A percentile compares a stretch with the other conserved stretches of the same genome.
These are phyloP conservation scores for Tanypteryx hageni DNA, from an alignment of 2,888 invertebrate species.

Conservation along the genomic window DNA sequence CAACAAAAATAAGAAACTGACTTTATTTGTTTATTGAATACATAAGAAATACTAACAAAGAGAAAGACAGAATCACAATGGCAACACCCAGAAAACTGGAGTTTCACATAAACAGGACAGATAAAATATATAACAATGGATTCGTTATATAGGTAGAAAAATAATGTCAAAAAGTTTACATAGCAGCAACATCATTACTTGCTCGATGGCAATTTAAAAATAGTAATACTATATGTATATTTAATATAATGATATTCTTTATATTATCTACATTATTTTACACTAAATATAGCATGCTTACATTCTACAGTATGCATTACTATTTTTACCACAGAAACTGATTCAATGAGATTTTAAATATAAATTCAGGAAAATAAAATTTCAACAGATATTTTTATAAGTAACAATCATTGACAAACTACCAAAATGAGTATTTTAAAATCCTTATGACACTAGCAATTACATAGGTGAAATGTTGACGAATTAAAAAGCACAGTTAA, in stretches of 20 bases:
- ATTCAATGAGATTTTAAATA: neutral
- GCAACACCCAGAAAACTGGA: too few relatives aligned
- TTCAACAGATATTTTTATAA: neutral
- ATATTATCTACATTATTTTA: constrained; percentile 1
- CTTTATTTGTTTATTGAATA: too few relatives aligned
- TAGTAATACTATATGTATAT: constrained; percentile 52
- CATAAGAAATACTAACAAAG: too few relatives aligned
- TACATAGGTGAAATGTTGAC: neutral
- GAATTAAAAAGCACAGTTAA: neutral
- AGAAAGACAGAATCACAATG: too few relatives aligned
- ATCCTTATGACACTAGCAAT: neutral
- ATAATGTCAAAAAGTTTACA: neutral
- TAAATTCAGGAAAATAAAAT: neutral
- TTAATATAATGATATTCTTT: neutral
- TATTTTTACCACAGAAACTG: neutral
- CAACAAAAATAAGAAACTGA: too few relatives aligned
- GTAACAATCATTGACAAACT: neutral
- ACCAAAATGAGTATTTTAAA: constrained; percentile 15
- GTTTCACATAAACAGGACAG: too few relatives aligned
- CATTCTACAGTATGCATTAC: neutral
- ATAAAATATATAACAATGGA: too few relatives aligned
- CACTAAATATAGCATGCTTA: neutral
- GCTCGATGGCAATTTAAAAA: constrained; percentile 16
- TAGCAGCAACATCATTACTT: constrained; percentile 5
- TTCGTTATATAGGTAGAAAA: constrained; percentile 4